These are phyloP conservation scores for Bergia sp. DNA, from an alignment of 92 coral and sea anemone genomes.

Conservation along the genomic window DNA sequence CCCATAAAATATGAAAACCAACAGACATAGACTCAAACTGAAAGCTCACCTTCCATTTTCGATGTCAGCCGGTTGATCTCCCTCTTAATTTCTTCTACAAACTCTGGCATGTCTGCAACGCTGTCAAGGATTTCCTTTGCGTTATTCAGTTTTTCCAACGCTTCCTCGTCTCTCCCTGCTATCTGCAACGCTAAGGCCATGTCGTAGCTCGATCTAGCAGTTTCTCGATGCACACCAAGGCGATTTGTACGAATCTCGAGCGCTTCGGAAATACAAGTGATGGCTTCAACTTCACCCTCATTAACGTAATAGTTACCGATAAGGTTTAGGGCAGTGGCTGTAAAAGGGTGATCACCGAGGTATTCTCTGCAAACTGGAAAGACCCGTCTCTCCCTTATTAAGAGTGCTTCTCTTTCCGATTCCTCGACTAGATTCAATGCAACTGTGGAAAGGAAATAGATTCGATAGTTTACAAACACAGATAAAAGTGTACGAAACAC, in stretches of 20 bases:
- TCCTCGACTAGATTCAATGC: neutral
- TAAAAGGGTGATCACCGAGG: slow-evolving; percentile 66
- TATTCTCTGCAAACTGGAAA: slow-evolving; percentile 55
- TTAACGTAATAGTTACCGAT: slow-evolving; percentile 55
- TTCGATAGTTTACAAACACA: no score
- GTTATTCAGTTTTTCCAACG: neutral
- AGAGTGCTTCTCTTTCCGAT: slow-evolving; percentile 42
- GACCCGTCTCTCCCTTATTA: slow-evolving; percentile 14
- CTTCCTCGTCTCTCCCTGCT: neutral
- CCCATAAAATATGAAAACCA: no score
- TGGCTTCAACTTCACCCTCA: slow-evolving; percentile 23
- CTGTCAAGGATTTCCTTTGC: neutral
- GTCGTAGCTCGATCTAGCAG: slow-evolving; percentile 60
- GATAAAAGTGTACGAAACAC: no score
- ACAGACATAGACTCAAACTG: neutral
- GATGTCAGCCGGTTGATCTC: slow-evolving; percentile 3
- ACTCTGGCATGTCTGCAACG: slow-evolving; percentile 7
- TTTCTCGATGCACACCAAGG: slow-evolving; percentile 60
- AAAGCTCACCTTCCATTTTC: neutral
- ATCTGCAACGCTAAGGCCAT: slow-evolving; percentile 44
- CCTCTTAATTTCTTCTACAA: neutral
- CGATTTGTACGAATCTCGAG: slow-evolving; percentile 47
- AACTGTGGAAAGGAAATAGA: neutral
- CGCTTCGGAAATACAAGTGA: slow-evolving; percentile 52
- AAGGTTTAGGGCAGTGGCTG: slow-evolving; percentile 60